phyloP scores from a whole-genome alignment of 2,113 vertebrate species.

The Corydoras maculifer region DNA sequence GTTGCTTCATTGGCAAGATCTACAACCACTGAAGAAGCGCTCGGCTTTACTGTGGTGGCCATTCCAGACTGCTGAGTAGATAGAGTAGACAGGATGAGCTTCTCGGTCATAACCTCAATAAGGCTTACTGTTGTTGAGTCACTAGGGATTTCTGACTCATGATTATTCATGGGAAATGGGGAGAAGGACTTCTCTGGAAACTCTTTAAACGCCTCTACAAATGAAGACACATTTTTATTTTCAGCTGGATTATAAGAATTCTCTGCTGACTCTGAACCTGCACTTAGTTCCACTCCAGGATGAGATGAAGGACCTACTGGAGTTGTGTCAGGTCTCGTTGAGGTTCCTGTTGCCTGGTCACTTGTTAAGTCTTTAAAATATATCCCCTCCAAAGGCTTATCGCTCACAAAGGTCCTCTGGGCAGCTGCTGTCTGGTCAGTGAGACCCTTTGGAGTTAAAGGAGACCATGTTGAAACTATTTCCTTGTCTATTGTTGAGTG shows the following conservation, averaged over 20 bases:
- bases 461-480: constrained; percentile 10
- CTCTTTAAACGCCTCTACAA: constrained; percentile 22
- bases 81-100: constrained; percentile 24
- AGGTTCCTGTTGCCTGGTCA: constrained; percentile 11
- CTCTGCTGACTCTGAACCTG: constrained; percentile 16
- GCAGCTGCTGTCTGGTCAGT: constrained; percentile 18
- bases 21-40: constrained; percentile 30
- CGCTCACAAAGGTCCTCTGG: constrained; percentile 32
- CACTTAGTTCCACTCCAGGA: constrained; percentile 20
- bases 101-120: constrained; percentile 30
- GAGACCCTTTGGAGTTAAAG: neutral
- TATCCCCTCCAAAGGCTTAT: constrained; percentile 29
- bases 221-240: neutral
- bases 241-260: constrained; percentile 17
- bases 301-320: constrained; percentile 12
- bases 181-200: constrained; percentile 29
- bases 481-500: constrained; percentile 22
- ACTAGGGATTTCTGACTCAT: constrained; percentile 23
- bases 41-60: constrained; percentile 37
- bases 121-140: constrained; percentile 8
- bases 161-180: constrained; percentile 20
- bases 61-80: constrained; percentile 31
- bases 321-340: constrained; percentile 16
- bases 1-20: constrained; percentile 22
- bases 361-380: constrained; percentile 26